These are phyloP conservation scores for Lutjanus campechanus DNA, from an alignment of 2,797 vertebrate species.

Conservation along the genomic window DNA sequence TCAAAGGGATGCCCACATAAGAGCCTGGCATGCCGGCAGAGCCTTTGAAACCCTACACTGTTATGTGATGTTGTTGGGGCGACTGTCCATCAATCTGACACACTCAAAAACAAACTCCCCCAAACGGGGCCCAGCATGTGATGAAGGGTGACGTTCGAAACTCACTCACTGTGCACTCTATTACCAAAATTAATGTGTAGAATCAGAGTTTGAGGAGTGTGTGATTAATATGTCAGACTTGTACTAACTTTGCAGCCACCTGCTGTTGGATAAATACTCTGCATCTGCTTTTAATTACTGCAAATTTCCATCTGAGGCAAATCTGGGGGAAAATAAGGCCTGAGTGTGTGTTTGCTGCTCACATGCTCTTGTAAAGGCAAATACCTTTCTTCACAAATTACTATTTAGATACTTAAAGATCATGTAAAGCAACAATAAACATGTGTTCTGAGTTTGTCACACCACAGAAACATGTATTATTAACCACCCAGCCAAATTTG, in stretches of 20 bases:
- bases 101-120: slow-evolving; percentile 71
- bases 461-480: too few relatives aligned
- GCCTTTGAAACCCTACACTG: slow-evolving; percentile 85
- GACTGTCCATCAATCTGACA: slow-evolving; percentile 74
- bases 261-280: slow-evolving; percentile 17
- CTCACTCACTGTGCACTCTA: not conserved
- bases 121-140: slow-evolving; percentile 52
- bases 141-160: slow-evolving; percentile 18
- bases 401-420: not conserved
- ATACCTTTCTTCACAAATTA: not conserved
- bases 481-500: too few relatives aligned
- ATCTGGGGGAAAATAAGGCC: not conserved
- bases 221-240: slow-evolving; percentile 1
- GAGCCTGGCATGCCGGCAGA: slow-evolving; percentile 59
- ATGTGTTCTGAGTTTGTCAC: too few relatives aligned
- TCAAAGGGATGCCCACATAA: slow-evolving; percentile 78
- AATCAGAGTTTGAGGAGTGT: slow-evolving; percentile 5
- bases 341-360: not conserved
- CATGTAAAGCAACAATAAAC: too few relatives aligned
- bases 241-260: slow-evolving; percentile 2
- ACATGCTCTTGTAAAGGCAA: too few relatives aligned
- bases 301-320: slow-evolving; percentile 10
- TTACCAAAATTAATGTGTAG: not conserved
- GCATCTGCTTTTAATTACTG: slow-evolving; percentile 24
- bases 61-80: slow-evolving; percentile 81